phyloP scores from a whole-genome alignment of 2,797 vertebrate genomes.

The Decapterus maruadsi region DNA sequence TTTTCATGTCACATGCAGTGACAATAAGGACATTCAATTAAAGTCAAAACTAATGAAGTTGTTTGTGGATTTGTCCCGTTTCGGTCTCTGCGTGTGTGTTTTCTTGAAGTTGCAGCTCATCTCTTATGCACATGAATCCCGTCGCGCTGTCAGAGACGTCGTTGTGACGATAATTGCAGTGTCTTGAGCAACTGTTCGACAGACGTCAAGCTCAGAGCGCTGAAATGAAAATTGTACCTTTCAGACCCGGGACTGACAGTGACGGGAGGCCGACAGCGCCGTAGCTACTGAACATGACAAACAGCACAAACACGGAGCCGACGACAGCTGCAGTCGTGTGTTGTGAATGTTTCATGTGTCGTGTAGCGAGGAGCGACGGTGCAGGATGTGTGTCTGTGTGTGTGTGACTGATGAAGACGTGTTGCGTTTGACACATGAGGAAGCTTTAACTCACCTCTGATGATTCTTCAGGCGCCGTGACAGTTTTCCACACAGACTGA shows the following conservation, averaged over 20 bases:
- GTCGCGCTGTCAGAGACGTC: not conserved
- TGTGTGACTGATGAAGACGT: conserved; percentile 1
- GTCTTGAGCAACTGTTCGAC: not conserved
- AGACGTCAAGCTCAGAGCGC: not conserved
- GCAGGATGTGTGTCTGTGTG: not conserved
- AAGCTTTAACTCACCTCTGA: conserved; percentile 21
- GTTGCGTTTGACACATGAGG: conserved; percentile 22
- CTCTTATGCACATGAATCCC: not conserved
- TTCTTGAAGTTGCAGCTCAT: too few relatives aligned
- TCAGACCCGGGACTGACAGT: not conserved
- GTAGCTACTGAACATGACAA: not conserved
- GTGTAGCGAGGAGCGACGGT: not conserved
- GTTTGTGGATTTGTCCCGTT: too few relatives aligned
- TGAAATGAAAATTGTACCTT: not conserved
- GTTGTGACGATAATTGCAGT: not conserved
- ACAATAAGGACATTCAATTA: too few relatives aligned
- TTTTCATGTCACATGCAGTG: too few relatives aligned
- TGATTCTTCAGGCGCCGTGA: not conserved
- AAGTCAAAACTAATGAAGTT: too few relatives aligned
- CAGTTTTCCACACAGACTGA: too few relatives aligned
- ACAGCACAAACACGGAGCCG: not conserved
- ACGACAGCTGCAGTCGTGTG: not conserved
- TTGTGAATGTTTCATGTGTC: not conserved
- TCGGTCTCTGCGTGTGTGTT: too few relatives aligned
- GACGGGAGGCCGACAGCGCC: not conserved